These are phyloP conservation scores for Epiblema foenella DNA, from an alignment of 2,888 invertebrate species.

Conservation along the genomic window DNA sequence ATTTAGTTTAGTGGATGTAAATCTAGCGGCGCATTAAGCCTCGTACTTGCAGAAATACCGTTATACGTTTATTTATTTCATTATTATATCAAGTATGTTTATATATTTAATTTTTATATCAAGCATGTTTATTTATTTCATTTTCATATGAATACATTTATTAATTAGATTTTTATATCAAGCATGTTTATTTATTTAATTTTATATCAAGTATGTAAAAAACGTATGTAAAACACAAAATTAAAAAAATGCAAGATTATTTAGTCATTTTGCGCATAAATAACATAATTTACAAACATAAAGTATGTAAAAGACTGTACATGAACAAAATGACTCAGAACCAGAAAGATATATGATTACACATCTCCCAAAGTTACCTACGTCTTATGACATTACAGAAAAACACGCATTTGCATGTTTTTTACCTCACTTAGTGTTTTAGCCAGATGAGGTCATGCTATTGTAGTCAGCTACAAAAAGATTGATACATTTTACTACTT, in stretches of 20 bases:
- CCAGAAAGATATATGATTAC: background rate
- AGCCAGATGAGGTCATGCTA: constrained; percentile 28
- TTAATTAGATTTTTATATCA: too few species aligned
- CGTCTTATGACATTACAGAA: background rate
- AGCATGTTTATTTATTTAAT: too few species aligned
- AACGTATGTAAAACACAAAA: background rate
- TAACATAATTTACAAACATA: constrained; percentile 36
- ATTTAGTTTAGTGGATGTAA: too few species aligned
- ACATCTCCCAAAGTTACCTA: background rate
- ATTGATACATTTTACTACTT: too few species aligned
- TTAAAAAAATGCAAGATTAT: constrained; percentile 14
- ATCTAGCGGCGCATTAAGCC: too few species aligned
- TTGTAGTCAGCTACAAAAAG: background rate
- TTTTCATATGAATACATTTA: too few species aligned
- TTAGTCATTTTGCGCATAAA: constrained; percentile 25
- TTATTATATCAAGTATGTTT: too few species aligned
- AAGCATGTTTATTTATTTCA: too few species aligned
- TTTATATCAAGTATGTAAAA: background rate
- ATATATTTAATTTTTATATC: too few species aligned
- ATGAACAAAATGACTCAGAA: background rate
- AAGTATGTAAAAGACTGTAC: constrained; percentile 21
- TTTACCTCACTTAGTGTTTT: constrained; percentile 33
- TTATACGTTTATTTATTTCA: too few species aligned
- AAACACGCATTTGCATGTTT: constrained; percentile 33
- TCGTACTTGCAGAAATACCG: too few species aligned